These are phyloP conservation scores for Lithophane semibrunnea DNA, from an alignment of 2,888 invertebrate species.

Conservation along the genomic window DNA sequence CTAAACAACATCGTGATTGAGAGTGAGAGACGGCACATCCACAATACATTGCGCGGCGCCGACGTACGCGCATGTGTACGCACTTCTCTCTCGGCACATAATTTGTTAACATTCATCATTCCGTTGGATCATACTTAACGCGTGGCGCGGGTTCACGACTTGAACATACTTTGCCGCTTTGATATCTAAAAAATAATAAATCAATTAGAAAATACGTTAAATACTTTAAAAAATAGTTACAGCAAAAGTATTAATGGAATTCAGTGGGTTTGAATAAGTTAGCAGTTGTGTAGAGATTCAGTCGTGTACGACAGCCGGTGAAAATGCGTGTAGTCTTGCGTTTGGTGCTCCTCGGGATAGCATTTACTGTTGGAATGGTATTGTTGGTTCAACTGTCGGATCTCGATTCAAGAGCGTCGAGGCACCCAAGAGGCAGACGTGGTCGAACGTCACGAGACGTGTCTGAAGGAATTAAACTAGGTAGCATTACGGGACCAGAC, in stretches of 20 bases:
- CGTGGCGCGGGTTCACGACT: constrained; percentile 16
- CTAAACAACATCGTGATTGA: constrained; percentile 58
- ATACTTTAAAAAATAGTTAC: background rate
- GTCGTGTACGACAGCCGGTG: constrained; percentile 5
- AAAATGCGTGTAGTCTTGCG: constrained; percentile 77
- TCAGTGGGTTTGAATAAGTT: background rate
- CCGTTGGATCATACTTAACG: constrained; percentile 8
- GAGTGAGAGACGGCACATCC: constrained; percentile 31
- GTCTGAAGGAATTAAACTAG: constrained; percentile 10
- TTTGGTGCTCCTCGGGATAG: constrained; percentile 67
- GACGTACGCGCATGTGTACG: constrained; percentile 59
- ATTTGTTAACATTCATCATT: constrained; percentile 32
- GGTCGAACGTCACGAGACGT: constrained; percentile 56
- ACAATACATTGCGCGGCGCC: constrained; percentile 58
- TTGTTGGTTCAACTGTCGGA: constrained; percentile 71
- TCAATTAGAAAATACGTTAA: constrained; percentile 5
- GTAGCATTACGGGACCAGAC: constrained; percentile 26
- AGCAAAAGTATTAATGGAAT: background rate
- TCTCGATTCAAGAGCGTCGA: constrained; percentile 50
- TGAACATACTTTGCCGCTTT: background rate
- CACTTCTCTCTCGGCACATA: constrained; percentile 7
- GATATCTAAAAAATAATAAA: constrained; percentile 15
- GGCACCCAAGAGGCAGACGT: constrained; percentile 57
- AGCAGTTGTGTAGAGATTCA: constrained; percentile 2
- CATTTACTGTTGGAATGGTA: constrained; percentile 69